Conservation (phyloP, 2,888 invertebrate species). For the Acronicta alni region DNA sequence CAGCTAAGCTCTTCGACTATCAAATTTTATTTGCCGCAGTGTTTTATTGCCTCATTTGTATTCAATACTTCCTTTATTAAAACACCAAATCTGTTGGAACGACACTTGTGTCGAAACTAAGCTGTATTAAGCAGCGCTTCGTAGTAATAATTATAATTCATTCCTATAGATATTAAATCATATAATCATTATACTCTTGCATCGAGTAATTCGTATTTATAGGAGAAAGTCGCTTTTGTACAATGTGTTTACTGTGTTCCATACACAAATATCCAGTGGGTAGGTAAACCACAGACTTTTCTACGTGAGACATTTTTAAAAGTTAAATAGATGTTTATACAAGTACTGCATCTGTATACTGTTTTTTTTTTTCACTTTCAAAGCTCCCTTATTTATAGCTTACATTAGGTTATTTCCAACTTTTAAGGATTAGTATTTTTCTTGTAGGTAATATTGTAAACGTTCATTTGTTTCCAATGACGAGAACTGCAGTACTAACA, state of each 20-base stretch:
- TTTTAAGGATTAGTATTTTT: too few relatives aligned
- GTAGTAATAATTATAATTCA: conserved; percentile 48
- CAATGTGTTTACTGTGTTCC: conserved; percentile 9
- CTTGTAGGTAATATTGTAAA: too few relatives aligned
- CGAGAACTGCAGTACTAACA: not conserved
- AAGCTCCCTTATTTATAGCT: too few relatives aligned
- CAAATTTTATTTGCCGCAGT: conserved; percentile 74
- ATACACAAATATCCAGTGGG: conserved; percentile 29
- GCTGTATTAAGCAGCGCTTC: conserved; percentile 42
- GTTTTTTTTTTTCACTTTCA: conserved; percentile 7
- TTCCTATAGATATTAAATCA: conserved; percentile 56
- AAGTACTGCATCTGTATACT: conserved; percentile 1
- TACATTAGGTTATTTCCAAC: too few relatives aligned
- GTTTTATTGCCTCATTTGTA: conserved; percentile 80
- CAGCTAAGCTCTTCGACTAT: conserved; percentile 71
- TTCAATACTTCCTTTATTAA: conserved; percentile 76
- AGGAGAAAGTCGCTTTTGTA: conserved; percentile 60
- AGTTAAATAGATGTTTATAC: conserved; percentile 29
- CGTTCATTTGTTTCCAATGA: too few relatives aligned
- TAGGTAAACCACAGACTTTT: conserved; percentile 50
- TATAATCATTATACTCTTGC: conserved; percentile 49
- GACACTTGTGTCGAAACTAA: conserved; percentile 45
- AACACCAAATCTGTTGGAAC: conserved; percentile 61
- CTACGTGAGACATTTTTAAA: conserved; percentile 36
- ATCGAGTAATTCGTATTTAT: conserved; percentile 66